Base-by-base conservation (phyloP, 2,797 vertebrate genomes). In the Synaphobranchus kaupii region DNA sequence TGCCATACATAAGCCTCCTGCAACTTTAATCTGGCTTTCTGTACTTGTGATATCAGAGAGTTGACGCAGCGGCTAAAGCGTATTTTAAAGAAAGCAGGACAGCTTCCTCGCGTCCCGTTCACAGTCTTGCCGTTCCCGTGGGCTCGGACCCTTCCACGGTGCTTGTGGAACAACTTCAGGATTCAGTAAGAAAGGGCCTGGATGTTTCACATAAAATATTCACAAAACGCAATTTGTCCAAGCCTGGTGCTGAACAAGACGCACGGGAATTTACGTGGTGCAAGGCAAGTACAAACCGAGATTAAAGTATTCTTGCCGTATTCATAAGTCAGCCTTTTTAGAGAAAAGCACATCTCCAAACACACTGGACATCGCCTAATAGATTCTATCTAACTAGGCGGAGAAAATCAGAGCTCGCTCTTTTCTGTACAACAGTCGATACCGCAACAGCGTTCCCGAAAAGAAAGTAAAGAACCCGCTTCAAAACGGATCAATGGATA, bases 271-370 rank as follows among this genome's bases (percentile, higher is more conserved):
- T 48, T 48, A 81, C 48, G 20, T 22, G 50, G 47, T 31, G 7
- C 47, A 50, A 81, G 22, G n/a, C 68, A 9, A 13, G 68, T 48
- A n/a, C 4, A 48, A 9, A 47, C 4, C 8, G 31, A 20, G 47
- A 48, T 50, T 50, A n/a, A 50, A 48, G 25, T 34, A 50, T 73
- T 34, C 50, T 52, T 52, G 44, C 8, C 13, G 92, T 92, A 91
- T 93, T 88, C 87, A 17, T 92, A 90, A 92, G 91, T 94, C 94
- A 92, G 92, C 92, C 91, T 89, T 93, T 91, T 93, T 89, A 93
- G 90, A 39, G n/a, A 47, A 78, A 44, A 22, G 39, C 90, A 91
- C 89, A 90, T 90, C 90, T 94, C 92, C 92, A 92, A 89, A 90
- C 90, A 48, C 80, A 78, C 88, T 83, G 25, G 48, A 13, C 22